Percentiles rank a stretch among this genome's conserved stretches.
phyloP scores from a whole-genome alignment of 2,888 invertebrate genomes.

The Formica aserva region DNA sequence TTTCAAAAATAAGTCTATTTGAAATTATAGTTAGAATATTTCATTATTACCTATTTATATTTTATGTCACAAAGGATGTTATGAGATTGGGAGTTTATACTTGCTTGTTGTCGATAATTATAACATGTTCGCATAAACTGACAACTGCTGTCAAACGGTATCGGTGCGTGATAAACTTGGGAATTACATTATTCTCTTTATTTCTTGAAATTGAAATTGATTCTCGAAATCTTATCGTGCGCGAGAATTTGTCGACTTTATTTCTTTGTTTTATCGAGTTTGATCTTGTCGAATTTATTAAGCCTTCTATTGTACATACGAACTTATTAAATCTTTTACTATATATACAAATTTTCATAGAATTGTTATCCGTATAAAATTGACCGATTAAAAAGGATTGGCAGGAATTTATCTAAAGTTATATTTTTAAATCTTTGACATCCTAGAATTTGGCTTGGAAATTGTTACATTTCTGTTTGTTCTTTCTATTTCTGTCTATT shows the following conservation, averaged over 20 bases:
- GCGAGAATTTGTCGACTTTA: background rate
- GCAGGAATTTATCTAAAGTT: background rate
- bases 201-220: slow-evolving; percentile 29
- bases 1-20: background rate
- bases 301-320: too few relatives aligned
- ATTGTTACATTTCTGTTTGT: slow-evolving; percentile 4
- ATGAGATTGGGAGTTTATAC: background rate
- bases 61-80: background rate
- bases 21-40: background rate
- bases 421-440: background rate
- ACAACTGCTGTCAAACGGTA: background rate
- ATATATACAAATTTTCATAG: background rate
- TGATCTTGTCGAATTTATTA: slow-evolving; percentile 17
- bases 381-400: background rate
- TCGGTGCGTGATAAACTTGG: slow-evolving; percentile 6
- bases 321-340: background rate
- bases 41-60: background rate
- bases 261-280: background rate
- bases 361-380: background rate
- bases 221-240: background rate
- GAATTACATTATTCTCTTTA: background rate
- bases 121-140: slow-evolving; percentile 4
- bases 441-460: background rate
- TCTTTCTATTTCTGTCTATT: background rate
- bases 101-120: background rate